These are phyloP conservation scores for Coremacera marginata DNA, from an alignment of 2,888 invertebrate genomes.

Conservation along the genomic window DNA sequence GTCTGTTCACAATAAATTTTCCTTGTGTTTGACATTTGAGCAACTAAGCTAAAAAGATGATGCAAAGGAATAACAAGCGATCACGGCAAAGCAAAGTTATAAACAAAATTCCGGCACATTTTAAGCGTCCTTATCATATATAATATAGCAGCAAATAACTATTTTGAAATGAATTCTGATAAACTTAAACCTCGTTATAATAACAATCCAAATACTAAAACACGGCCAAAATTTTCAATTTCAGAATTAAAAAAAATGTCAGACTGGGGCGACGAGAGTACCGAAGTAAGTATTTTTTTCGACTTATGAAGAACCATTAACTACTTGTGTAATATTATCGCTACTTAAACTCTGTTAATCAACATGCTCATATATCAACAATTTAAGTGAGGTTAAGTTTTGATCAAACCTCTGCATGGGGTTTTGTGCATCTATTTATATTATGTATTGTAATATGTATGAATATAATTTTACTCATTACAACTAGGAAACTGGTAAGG, in stretches of 20 bases:
- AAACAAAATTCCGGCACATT: background rate
- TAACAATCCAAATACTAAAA: constrained; percentile 6
- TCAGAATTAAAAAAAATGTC: constrained; percentile 51
- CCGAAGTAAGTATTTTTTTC: constrained; percentile 35
- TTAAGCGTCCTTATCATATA: background rate
- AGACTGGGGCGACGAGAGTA: constrained; percentile 55
- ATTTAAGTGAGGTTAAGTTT: constrained; percentile 26
- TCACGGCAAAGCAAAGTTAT: background rate
- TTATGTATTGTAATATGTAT: no score
- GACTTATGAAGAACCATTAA: background rate
- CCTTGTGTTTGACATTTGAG: background rate
- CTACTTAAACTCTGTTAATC: background rate
- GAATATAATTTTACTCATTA: background rate
- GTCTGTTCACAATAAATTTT: no score
- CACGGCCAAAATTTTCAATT: constrained; percentile 23
- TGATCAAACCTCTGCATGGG: no score
- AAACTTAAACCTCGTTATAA: background rate
- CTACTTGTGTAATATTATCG: background rate
- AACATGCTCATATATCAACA: background rate
- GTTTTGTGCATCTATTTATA: no score
- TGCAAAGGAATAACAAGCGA: background rate
- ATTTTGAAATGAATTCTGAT: background rate
- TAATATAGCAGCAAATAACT: background rate
- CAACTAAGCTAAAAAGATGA: no score
- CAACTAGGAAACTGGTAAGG: constrained; percentile 44